A percentile compares a stretch with the other conserved stretches of the same genome.
phyloP scores from a whole-genome alignment of 1,140 invertebrate species.

The Cotesia typhae region DNA sequence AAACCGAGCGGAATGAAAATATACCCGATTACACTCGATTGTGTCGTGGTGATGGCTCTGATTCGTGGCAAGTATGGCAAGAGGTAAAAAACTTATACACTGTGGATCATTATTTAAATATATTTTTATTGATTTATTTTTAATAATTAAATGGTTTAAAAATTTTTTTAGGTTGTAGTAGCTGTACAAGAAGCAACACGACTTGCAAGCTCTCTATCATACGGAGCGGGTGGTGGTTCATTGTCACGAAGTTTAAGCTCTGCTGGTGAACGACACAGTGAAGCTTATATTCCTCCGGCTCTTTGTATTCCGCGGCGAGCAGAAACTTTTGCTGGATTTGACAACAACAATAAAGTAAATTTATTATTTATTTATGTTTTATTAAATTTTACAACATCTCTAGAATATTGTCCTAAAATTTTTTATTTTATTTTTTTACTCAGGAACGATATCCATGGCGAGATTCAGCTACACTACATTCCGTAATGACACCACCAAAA shows the following conservation, averaged over 20 bases:
- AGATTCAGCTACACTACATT: conserved; percentile 56
- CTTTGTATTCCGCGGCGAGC: conserved; percentile 82
- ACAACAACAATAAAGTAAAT: conserved; percentile 69
- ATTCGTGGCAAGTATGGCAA: conserved; percentile 57
- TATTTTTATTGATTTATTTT: neutral
- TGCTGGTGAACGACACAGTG: conserved; percentile 88
- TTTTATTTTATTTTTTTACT: conserved; percentile 11
- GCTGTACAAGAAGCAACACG: conserved; percentile 74
- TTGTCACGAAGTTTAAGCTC: conserved; percentile 90
- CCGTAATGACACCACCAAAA: conserved; percentile 45
- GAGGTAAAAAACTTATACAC: conserved; percentile 49
- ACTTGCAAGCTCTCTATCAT: conserved; percentile 74
- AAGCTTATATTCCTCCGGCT: conserved; percentile 81
- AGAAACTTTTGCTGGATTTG: conserved; percentile 95
- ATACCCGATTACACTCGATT: conserved; percentile 59
- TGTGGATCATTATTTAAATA: neutral
- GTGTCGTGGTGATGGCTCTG: conserved; percentile 55
- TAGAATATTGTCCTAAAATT: neutral
- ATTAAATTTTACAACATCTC: too few relatives aligned
- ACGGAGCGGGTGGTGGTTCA: conserved; percentile 74
- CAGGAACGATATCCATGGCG: conserved; percentile 67
- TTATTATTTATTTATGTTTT: neutral
- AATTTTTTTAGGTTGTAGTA: conserved; percentile 50
- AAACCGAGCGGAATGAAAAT: conserved; percentile 51
- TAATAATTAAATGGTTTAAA: neutral